phyloP scores from a whole-genome alignment of 2,888 invertebrate species.

The Noctua janthe region DNA sequence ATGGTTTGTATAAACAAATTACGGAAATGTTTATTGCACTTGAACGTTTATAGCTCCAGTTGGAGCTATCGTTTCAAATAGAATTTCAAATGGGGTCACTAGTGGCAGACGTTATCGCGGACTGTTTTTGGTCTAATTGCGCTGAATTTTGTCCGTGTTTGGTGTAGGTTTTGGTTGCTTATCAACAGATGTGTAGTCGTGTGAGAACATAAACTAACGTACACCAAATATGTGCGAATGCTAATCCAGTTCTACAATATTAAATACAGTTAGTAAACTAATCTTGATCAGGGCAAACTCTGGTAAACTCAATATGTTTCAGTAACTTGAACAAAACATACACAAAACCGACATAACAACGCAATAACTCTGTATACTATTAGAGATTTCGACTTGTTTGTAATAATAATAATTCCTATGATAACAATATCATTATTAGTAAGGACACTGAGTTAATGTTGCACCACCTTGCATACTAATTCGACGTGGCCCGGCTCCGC shows the following conservation, averaged over 20 bases:
- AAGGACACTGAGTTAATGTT: constrained; percentile 89
- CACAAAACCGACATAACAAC: constrained; percentile 38
- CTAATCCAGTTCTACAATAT: constrained; percentile 42
- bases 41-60: constrained; percentile 74
- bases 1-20: constrained; percentile 81
- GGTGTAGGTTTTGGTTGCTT: constrained; percentile 40
- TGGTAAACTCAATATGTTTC: constrained; percentile 36
- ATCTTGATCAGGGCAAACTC: constrained; percentile 49
- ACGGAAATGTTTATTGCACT: constrained; percentile 81
- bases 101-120: constrained; percentile 68
- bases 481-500: constrained; percentile 79
- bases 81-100: constrained; percentile 81
- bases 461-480: constrained; percentile 89
- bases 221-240: constrained; percentile 53
- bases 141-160: constrained; percentile 56
- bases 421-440: constrained; percentile 90
- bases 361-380: constrained; percentile 41
- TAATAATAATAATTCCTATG: constrained; percentile 88
- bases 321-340: constrained; percentile 46
- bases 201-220: constrained; percentile 67
- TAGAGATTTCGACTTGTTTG: constrained; percentile 76
- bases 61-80: constrained; percentile 74
- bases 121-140: constrained; percentile 62
- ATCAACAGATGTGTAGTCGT: constrained; percentile 48
- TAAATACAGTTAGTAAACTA: constrained; percentile 45